Evolutionary conservation across 2,797 vertebrate genomes (phyloP).

Genomic region (Ciconia nigra): DNA sequence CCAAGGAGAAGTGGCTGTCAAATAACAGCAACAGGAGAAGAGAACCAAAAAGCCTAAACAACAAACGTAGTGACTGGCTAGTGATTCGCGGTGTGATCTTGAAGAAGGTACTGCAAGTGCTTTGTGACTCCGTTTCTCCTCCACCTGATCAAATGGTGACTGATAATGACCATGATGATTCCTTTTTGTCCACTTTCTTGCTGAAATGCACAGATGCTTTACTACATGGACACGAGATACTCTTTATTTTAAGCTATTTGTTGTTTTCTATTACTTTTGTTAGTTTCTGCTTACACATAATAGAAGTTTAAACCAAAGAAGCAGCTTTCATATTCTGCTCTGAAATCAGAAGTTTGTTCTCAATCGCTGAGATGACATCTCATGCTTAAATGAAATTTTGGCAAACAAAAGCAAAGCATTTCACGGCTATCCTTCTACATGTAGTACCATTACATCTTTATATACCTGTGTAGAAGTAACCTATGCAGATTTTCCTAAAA

Average conservation of each 20-base stretch:
- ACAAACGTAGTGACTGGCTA: background rate
- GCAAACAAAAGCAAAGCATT: background rate
- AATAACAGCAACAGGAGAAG: background rate
- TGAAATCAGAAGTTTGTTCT: background rate
- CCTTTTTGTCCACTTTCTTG: background rate
- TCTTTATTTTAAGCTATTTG: background rate
- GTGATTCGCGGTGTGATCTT: accelerated
- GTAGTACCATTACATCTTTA: background rate
- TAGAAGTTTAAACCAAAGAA: background rate
- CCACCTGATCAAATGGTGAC: background rate
- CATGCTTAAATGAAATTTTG: background rate
- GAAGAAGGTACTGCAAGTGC: background rate
- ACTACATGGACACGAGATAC: accelerated
- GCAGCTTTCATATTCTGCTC: background rate
- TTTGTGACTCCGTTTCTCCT: background rate
- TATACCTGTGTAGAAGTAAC: conserved; percentile 1
- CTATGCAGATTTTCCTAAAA: conserved; percentile 10
- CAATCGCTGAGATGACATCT: background rate
- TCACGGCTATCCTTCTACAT: background rate
- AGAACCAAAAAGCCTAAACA: background rate
- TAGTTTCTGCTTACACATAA: background rate
- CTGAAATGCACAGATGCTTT: background rate
- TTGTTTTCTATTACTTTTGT: background rate
- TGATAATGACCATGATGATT: background rate
- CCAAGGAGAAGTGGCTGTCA: background rate